Conservation (phyloP, 2,113 vertebrate genomes). For the Lethenteron camtschaticum region DNA sequence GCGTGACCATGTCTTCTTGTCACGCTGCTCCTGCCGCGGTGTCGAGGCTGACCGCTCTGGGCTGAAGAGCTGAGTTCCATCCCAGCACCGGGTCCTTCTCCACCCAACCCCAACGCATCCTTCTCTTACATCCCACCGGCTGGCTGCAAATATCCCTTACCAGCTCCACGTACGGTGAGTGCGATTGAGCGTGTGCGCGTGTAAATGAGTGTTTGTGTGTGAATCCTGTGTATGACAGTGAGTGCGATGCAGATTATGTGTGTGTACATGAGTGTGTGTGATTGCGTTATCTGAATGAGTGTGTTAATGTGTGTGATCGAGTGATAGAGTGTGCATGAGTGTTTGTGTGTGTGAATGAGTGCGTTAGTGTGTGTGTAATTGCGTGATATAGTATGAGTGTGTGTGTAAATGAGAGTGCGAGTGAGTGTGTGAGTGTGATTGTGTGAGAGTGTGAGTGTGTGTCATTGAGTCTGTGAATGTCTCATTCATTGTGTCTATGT, state of each 20-base stretch:
- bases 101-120: too few species aligned
- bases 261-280: neutral
- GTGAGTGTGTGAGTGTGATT: neutral
- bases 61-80: too few species aligned
- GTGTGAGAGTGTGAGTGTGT: too few species aligned
- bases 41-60: too few species aligned
- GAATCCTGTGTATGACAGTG: neutral
- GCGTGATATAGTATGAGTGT: neutral
- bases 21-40: too few species aligned
- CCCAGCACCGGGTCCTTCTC: too few species aligned
- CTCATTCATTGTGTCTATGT: neutral
- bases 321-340: neutral
- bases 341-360: constrained; percentile 3
- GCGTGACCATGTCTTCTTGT: too few species aligned
- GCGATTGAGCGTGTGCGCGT: neutral
- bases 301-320: neutral
- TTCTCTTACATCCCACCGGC: too few species aligned
- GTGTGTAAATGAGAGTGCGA: neutral
- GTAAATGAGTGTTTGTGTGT: neutral
- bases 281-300: neutral
- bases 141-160: too few species aligned
- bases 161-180: neutral
- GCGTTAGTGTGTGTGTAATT: neutral
- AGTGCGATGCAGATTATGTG: neutral
- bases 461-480: neutral